phyloP scores from a whole-genome alignment of 1,140 invertebrate genomes.

The Anoplolepis gracilipes region DNA sequence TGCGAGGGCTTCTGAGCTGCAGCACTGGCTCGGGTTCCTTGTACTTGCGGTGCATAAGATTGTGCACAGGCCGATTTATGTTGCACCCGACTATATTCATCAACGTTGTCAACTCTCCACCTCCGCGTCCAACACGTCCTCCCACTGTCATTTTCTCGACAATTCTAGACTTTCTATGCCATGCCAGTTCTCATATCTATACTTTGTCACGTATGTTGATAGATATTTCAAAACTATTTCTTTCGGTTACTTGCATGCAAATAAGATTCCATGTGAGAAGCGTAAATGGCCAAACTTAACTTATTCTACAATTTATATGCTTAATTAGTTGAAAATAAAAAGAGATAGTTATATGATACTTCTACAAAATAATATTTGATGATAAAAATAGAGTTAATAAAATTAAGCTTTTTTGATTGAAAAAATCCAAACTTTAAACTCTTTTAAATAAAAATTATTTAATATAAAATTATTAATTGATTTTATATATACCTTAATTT shows the following conservation, averaged over 20 bases:
- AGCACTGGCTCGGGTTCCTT: neutral
- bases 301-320: too few relatives aligned
- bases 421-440: too few relatives aligned
- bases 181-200: conserved; percentile 22
- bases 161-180: neutral
- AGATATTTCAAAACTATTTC: conserved; percentile 9
- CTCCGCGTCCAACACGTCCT: neutral
- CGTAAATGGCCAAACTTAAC: too few relatives aligned
- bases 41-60: neutral
- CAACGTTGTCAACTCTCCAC: conserved; percentile 8
- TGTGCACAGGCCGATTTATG: neutral
- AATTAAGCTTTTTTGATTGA: too few relatives aligned
- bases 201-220: conserved; percentile 45
- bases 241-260: neutral
- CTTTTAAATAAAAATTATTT: too few relatives aligned
- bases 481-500: too few relatives aligned
- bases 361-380: too few relatives aligned
- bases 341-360: too few relatives aligned
- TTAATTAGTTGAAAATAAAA: too few relatives aligned
- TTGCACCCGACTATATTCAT: conserved; percentile 22
- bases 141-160: neutral
- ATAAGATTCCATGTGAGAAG: too few relatives aligned
- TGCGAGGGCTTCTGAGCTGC: neutral
- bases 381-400: too few relatives aligned
- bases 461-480: too few relatives aligned